Base-by-base conservation (phyloP, 2,797 vertebrate species). In the Gambelia wislizenii region DNA sequence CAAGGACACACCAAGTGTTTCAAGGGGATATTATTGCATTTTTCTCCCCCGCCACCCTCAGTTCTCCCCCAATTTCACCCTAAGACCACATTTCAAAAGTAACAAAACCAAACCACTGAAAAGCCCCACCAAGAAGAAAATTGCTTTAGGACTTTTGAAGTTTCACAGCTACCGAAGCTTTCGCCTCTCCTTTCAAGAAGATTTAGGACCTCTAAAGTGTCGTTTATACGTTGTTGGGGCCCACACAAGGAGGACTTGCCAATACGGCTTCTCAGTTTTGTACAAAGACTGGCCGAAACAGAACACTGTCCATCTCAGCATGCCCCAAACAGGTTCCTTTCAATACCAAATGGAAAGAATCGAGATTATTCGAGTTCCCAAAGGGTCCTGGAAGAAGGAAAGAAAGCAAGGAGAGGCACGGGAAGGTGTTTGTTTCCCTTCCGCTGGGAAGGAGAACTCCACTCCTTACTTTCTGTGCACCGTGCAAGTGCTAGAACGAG, bases 401-500 rank as follows among this genome's bases (percentile, higher is more conserved):
- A 14, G 12, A 2, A 72, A 72, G 70, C 9, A 14, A n/a, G n/a
- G n/a, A n/a, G n/a, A n/a, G n/a, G n/a, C n/a, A n/a, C n/a, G n/a
- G n/a, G n/a, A n/a, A n/a, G n/a, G n/a, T n/a, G n/a, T n/a, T n/a
- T n/a, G n/a, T n/a, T n/a, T n/a, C n/a, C n/a, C 56, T 1, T 25
- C 56, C 5, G 20, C 91, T 92, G 89, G 89, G 89, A n/a, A 79
- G 25, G 52, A 56, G 27, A 69, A 22, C 36, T 47, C 7, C 36
- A 42, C 49, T 42, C 52, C 47, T 78, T 27, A 25, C 56, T 59
- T 59, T 59, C 56, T 4, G 4, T 56, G 87, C 93, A 89, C 56
- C 2, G 4, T 20, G 87, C 92, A 90, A 91, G 90, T 90, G 49
- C 47, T 7, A 20, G 92, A 89, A 94, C 90, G 72, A 88, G 85